phyloP scores from a whole-genome alignment of 30 jellyfish, hydroid and myxozoan species.

The Turritopsis dohrnii region DNA sequence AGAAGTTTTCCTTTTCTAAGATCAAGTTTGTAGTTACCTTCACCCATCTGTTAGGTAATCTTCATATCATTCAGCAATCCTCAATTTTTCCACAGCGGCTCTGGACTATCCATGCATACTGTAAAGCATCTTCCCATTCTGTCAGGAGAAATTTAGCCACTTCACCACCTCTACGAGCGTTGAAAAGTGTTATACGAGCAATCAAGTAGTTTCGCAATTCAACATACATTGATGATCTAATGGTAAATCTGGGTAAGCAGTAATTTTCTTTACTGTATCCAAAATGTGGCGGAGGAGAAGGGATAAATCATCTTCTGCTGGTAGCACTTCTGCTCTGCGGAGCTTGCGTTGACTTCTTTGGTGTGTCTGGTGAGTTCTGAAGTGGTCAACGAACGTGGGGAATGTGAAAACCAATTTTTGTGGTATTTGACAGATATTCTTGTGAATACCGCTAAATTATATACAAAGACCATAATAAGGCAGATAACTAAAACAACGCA shows the following conservation, averaged over 20 bases:
- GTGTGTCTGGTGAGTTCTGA: neutral
- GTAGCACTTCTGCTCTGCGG: neutral
- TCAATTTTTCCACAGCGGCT: neutral
- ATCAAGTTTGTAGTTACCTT: slow-evolving; percentile 16
- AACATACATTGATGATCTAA: slow-evolving; percentile 7
- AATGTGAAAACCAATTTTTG: no score
- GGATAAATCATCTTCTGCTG: slow-evolving; percentile 4
- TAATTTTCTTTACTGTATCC: neutral
- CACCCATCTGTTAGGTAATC: slow-evolving; percentile 18
- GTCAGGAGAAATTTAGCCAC: slow-evolving; percentile 4
- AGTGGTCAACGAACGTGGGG: no score
- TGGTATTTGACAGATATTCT: no score
- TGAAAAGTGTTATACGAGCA: slow-evolving; percentile 15
- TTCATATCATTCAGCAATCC: slow-evolving; percentile 3
- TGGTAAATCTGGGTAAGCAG: neutral
- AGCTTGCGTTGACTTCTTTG: neutral
- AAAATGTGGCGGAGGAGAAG: neutral
- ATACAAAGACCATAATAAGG: no score
- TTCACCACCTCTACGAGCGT: slow-evolving; percentile 28
- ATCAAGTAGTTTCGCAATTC: neutral
- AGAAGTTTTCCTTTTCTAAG: slow-evolving; percentile 11
- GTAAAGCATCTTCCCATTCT: slow-evolving; percentile 4
- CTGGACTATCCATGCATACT: slow-evolving; percentile 4
- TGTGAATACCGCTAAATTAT: no score
- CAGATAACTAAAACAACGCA: no score